Evolutionary conservation across 2,113 vertebrate species (phyloP), one percentile per base, ranked within the genome.

Genomic region (Diadophis punctatus): DNA sequence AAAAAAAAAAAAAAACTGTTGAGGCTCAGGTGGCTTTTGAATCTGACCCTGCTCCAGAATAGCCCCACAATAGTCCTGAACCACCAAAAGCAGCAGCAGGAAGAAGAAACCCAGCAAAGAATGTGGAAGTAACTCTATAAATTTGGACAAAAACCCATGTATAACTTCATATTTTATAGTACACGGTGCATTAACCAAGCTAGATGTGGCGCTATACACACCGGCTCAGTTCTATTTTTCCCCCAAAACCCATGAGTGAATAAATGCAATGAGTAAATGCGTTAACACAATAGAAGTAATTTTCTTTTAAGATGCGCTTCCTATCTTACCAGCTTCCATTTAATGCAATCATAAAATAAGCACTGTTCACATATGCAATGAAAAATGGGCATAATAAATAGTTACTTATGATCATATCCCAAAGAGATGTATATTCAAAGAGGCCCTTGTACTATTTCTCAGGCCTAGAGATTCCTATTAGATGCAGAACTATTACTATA

Each of bases 361-460:
- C 86, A 25, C 48, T 88, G 39, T 0, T 53, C 92, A 27, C 90
- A 88, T 34, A 0, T 4, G 87, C 93, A 90, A 87, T 20, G 8
- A 91, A 49, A 93, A 91, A 8, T 0, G 12, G 12, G 6, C 27
- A 14, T 55, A 1, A 60, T 8, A 91, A 30, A 87, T 49, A 56
- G 3, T 52, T 49, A 0, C 68, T 85, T 87, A 86, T 2, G 18
- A 0, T 27, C 55, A 53, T 80, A 51, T 92, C 53, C 85, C 88
- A 46, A n/a, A 84, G 58, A 53, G 89, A 92, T 30, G 12, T 7
- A 43, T 0, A 0, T 9, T 0, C 3, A 53, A 1, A 0, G 51
- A 30, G 80, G 23, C 46, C 89, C 90, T 46, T 1, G 53, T 63
- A 34, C 0, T 89, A 2, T 90, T 94, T 27, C 51, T n/a, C 86